phyloP scores from a whole-genome alignment of 2,113 vertebrate genomes.

The Semicossyphus pulcher region DNA sequence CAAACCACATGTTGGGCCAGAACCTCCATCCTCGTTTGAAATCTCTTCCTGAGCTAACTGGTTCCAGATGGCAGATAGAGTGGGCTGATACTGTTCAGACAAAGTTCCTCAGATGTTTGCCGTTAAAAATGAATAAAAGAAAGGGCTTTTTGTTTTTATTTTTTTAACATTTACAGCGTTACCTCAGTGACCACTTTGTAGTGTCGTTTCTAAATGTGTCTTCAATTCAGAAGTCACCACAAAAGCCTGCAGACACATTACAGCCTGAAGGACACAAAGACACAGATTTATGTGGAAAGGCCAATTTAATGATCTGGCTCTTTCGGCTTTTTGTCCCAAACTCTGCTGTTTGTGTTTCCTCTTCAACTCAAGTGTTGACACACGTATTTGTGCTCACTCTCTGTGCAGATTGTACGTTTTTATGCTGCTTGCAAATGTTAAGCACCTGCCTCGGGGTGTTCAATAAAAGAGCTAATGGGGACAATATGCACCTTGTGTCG shows the following conservation, averaged over 20 bases:
- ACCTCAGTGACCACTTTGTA: constrained; percentile 31
- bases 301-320: constrained; percentile 15
- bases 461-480: constrained; percentile 13
- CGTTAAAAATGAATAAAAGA: constrained; percentile 41
- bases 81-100: constrained; percentile 35
- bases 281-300: constrained; percentile 21
- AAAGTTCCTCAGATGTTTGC: constrained; percentile 51
- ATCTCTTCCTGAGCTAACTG: constrained; percentile 39
- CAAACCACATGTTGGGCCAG: constrained; percentile 66
- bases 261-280: constrained; percentile 8
- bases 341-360: constrained; percentile 16
- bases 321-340: constrained; percentile 20
- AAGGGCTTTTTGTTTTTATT: not conserved
- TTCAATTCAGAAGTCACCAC: not conserved
- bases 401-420: not conserved
- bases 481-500: constrained; percentile 24
- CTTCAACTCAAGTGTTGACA: constrained; percentile 30
- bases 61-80: constrained; percentile 62
- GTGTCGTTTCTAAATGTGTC: constrained; percentile 10
- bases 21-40: constrained; percentile 35
- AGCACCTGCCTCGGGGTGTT: constrained; percentile 43
- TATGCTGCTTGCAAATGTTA: constrained; percentile 38
- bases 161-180: constrained; percentile 20
- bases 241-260: constrained; percentile 27
- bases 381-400: constrained; percentile 20